Conservation (phyloP, 1,140 invertebrate species). For the Procambarus clarkii region DNA sequence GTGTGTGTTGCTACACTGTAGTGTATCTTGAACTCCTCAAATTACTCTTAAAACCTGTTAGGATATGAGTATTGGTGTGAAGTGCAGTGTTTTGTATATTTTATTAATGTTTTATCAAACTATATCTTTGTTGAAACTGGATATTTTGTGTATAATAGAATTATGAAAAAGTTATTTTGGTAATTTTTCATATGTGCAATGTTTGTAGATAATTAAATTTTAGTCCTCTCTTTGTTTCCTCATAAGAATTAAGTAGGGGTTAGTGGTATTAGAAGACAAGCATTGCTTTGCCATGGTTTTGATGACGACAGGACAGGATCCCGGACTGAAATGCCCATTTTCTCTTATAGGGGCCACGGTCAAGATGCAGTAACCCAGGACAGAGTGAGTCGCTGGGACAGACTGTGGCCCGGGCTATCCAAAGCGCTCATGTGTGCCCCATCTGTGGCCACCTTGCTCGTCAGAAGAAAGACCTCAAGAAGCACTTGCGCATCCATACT, state of each 20-base stretch:
- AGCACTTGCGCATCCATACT: slow-evolving; percentile 96
- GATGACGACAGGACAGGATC: slow-evolving; percentile 29
- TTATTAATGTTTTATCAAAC: not conserved
- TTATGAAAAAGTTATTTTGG: not conserved
- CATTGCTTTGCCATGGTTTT: not conserved
- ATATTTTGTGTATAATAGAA: not conserved
- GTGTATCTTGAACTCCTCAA: too few species aligned
- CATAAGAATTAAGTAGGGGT: not conserved
- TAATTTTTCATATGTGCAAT: not conserved
- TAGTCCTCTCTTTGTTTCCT: not conserved
- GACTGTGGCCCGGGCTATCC: slow-evolving; percentile 50
- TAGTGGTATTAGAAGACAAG: slow-evolving; percentile 13
- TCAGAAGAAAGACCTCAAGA: slow-evolving; percentile 88
- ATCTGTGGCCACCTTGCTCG: slow-evolving; percentile 64
- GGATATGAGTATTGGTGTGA: too few species aligned
- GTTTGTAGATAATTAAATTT: not conserved
- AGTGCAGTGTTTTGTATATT: too few species aligned
- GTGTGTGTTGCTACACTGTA: too few species aligned
- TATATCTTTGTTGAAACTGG: not conserved
- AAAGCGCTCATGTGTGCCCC: slow-evolving; percentile 63
- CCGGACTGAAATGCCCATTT: slow-evolving; percentile 66
- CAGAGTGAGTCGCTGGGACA: slow-evolving; percentile 63
- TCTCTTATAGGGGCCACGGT: slow-evolving; percentile 66
- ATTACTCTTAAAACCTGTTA: too few species aligned
- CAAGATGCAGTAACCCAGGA: slow-evolving; percentile 46